Evolutionary conservation across 2,113 vertebrate species (phyloP), one percentile per base, ranked within the genome.

Genomic region (Pithys albifrons): DNA sequence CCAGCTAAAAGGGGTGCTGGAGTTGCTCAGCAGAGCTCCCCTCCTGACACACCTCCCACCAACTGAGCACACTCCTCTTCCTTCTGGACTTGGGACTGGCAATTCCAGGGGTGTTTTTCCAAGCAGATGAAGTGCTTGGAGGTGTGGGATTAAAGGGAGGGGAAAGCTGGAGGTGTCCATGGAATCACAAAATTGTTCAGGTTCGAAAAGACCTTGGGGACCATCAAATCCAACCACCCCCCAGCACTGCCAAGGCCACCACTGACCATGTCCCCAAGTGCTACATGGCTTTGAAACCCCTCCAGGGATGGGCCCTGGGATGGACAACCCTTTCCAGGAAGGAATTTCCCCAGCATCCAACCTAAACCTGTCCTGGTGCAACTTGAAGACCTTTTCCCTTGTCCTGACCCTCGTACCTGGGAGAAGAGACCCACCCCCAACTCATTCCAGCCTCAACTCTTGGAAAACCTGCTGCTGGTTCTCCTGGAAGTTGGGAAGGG

Each of bases 1-100:
- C 48, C 12, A 19, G 58, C 51, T 37, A 31, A 33, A 81, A 57
- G 76, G 41, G 23, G 33, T 10, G 55, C 39, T 62, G 48, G 28
- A 10, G 33, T 70, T 52, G 27, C 46, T 70, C 73, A 12, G 57
- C 28, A 71, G 33, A 19, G 19, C 75, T 55, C n/a, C 49, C n/a
- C 55, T 31, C 23, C 23, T 12, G 33, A 14, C 0, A 1, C 25
- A 19, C 43, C 8, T 2, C 52, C 52, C 20, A 11, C 31, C 37
- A 2, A 8, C 2, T 27, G 2, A 1, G 6, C 33, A 7, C 7
- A 2, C 52, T 73, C 45, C 52, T 73, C 45, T 29, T n/a, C 23
- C n/a, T 20, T 27, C 18, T 19, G 35, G 16, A 4, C 23, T 35
- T 12, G 18, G 35, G 27, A 24, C 31, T 9, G 10, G 62, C 39